These are phyloP conservation scores for Drosophila mayri DNA, from an alignment of 1,140 invertebrate genomes.

Conservation along the genomic window DNA sequence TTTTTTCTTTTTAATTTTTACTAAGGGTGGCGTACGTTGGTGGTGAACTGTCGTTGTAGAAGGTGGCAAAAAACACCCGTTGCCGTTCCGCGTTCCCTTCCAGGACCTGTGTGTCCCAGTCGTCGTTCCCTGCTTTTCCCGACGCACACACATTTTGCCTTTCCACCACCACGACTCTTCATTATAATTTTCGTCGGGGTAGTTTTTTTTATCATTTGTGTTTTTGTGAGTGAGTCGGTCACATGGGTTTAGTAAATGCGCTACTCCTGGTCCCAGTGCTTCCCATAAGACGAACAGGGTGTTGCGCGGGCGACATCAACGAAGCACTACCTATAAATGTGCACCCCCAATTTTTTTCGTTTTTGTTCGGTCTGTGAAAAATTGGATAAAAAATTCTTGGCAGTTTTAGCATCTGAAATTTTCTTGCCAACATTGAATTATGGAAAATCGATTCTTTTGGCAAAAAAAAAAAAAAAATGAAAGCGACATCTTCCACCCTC, in stretches of 20 bases:
- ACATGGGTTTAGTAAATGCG: conserved; percentile 22
- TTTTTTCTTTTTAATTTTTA: conserved; percentile 35
- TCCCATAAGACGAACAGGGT: conserved; percentile 11
- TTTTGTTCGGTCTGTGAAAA: conserved; percentile 69
- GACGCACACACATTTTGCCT: conserved; percentile 57
- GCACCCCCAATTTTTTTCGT: conserved; percentile 73
- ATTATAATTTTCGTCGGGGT: conserved; percentile 82
- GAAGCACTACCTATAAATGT: conserved; percentile 28
- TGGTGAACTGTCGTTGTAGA: conserved; percentile 34
- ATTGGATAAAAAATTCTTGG: conserved; percentile 80
- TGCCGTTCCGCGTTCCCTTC: conserved; percentile 9
- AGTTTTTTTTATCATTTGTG: conserved; percentile 70
- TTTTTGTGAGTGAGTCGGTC: conserved; percentile 10
- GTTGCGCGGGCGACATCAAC: conserved; percentile 14
- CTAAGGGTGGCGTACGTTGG: conserved; percentile 28
- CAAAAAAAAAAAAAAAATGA: conserved; percentile 36
- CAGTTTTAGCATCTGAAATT: conserved; percentile 82
- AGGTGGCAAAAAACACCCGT: conserved; percentile 39
- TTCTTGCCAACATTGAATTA: conserved; percentile 75
- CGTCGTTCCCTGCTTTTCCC: conserved; percentile 20
- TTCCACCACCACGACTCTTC: conserved; percentile 73
- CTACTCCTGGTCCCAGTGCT: conserved; percentile 19
- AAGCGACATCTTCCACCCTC: conserved; percentile 52
- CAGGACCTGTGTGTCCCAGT: conserved; percentile 13
- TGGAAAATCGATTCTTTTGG: conserved; percentile 78